A percentile compares a stretch with the other conserved stretches of the same genome.
These are phyloP conservation scores for Catajapyx aquilonaris DNA, from an alignment of 1,140 invertebrate species.

Conservation along the genomic window DNA sequence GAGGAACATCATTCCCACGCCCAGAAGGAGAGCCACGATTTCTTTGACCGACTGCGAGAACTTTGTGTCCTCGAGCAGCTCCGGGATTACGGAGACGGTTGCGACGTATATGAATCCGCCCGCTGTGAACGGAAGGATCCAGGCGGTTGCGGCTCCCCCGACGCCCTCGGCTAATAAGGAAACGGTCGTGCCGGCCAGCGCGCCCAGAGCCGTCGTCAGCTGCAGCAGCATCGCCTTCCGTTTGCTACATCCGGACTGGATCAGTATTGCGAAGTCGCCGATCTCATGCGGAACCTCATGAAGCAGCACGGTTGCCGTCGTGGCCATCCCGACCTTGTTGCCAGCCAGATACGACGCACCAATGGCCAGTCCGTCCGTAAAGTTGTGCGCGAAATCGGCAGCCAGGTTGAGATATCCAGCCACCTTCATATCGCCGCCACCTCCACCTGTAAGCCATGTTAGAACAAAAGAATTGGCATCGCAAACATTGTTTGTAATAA, in stretches of 20 bases:
- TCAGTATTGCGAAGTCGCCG: constrained; percentile 91
- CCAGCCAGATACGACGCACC: constrained; percentile 90
- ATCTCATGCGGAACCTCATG: constrained; percentile 98
- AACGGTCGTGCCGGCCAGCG: constrained; percentile 68
- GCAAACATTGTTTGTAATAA: too few relatives aligned
- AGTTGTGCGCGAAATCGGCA: constrained; percentile 90
- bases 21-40: constrained; percentile 55
- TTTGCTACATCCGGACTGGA: constrained; percentile 78
- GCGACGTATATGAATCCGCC: constrained; percentile 98
- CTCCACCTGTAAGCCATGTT: constrained; percentile 9
- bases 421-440: constrained; percentile 52
- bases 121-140: constrained; percentile 88
- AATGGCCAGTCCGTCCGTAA: constrained; percentile 91
- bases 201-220: constrained; percentile 80
- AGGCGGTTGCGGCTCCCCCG: constrained; percentile 47
- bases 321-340: constrained; percentile 55
- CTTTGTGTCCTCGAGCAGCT: constrained; percentile 65
- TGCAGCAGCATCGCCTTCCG: constrained; percentile 82
- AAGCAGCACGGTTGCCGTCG: constrained; percentile 79
- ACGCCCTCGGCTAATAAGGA: constrained; percentile 59
- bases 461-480: too few relatives aligned
- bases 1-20: constrained; percentile 81
- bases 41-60: constrained; percentile 69
- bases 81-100: constrained; percentile 88
- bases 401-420: constrained; percentile 83